phyloP scores from a whole-genome alignment of 2,888 invertebrate species.

The Drosophila ochracea region DNA sequence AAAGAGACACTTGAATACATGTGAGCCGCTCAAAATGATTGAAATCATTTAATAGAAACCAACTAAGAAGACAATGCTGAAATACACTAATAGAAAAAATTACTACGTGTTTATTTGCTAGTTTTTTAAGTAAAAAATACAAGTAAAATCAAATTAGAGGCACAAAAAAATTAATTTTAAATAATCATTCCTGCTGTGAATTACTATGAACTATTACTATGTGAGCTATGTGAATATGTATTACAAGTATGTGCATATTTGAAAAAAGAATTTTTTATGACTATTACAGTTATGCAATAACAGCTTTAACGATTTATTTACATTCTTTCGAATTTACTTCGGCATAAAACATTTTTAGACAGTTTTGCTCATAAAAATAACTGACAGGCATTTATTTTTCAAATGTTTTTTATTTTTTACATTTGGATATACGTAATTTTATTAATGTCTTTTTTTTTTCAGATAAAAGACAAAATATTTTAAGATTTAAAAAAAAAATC shows the following conservation, averaged over 20 bases:
- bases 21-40: constrained; percentile 47
- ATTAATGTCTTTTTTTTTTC: neutral
- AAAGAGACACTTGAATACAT: constrained; percentile 46
- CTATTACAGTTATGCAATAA: neutral
- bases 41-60: constrained; percentile 17
- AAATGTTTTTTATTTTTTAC: neutral
- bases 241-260: neutral
- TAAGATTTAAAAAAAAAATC: neutral
- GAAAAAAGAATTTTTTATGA: neutral
- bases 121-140: neutral
- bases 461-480: neutral
- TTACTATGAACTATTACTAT: neutral
- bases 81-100: constrained; percentile 4
- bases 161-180: neutral
- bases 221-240: neutral
- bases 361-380: neutral
- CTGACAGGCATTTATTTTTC: neutral
- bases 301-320: neutral
- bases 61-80: neutral
- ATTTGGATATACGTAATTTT: neutral
- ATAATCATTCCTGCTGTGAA: neutral
- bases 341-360: neutral
- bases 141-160: neutral
- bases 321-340: neutral
- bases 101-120: neutral